These are phyloP conservation scores for Stomatorhinus ivindoensis DNA, from an alignment of 2,113 vertebrate genomes.

Conservation along the genomic window DNA sequence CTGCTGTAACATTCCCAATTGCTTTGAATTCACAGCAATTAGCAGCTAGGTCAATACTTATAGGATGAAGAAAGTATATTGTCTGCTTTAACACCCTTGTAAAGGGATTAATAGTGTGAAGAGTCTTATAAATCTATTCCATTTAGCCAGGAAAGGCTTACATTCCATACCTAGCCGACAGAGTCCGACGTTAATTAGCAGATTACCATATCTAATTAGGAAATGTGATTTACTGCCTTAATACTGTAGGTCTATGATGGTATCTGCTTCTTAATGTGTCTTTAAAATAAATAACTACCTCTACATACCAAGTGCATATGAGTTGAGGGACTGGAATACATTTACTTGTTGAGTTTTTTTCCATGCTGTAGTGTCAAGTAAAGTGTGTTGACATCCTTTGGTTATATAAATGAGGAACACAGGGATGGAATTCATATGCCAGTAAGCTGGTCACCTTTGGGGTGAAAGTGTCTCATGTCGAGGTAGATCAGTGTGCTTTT, in stretches of 20 bases:
- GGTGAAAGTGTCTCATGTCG: not conserved
- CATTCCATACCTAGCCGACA: not conserved
- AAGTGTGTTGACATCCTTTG: not conserved
- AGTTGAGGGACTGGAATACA: not conserved
- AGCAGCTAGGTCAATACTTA: constrained; percentile 5
- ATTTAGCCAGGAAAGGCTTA: not conserved
- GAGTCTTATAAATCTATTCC: constrained; percentile 9
- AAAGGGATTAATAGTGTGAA: constrained; percentile 15
- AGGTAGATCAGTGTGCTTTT: not conserved
- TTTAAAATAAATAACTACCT: not conserved
- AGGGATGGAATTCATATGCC: not conserved
- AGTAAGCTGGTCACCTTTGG: not conserved
- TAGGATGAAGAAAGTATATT: constrained; percentile 19
- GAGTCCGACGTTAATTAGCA: not conserved
- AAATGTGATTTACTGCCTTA: not conserved
- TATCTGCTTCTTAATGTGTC: not conserved
- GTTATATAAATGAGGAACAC: constrained; percentile 1
- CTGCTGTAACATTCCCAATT: not conserved
- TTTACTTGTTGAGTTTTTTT: not conserved
- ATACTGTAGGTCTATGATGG: not conserved
- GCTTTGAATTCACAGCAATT: constrained; percentile 18
- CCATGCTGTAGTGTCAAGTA: not conserved
- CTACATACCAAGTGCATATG: not conserved
- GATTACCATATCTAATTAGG: constrained; percentile 9
- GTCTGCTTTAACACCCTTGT: constrained; percentile 22